phyloP scores from a whole-genome alignment of 2,113 vertebrate species.

The Choloepus hoffmanni region DNA sequence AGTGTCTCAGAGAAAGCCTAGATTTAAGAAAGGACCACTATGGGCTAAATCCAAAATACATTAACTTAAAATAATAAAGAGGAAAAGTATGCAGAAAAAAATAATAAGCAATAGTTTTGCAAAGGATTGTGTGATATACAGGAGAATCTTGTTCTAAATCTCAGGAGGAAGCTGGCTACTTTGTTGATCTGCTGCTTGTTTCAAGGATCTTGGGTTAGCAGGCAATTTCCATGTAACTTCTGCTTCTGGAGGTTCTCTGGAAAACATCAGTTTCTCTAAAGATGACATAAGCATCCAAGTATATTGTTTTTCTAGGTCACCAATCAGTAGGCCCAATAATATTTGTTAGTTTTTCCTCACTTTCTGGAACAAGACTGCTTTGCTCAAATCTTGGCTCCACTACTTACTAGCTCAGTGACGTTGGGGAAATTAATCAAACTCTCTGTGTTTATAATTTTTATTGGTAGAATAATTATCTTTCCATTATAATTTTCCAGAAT shows the following conservation, averaged over 20 bases:
- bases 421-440: too few relatives aligned
- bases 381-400: too few relatives aligned
- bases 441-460: too few relatives aligned
- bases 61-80: slow-evolving; percentile 3
- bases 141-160: neutral
- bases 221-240: neutral
- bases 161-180: neutral
- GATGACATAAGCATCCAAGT: too few relatives aligned
- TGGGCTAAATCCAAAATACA: neutral
- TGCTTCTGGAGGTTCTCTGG: neutral
- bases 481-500: too few relatives aligned
- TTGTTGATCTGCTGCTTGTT: neutral
- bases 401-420: too few relatives aligned
- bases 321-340: too few relatives aligned
- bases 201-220: neutral
- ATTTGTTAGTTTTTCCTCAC: too few relatives aligned
- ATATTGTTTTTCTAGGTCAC: too few relatives aligned
- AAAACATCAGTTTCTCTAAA: neutral
- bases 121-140: neutral
- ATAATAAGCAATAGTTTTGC: neutral
- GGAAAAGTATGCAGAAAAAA: neutral
- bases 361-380: too few relatives aligned
- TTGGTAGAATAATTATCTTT: too few relatives aligned
- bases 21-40: neutral
- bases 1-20: neutral